Percentiles rank a stretch among this genome's conserved stretches.
phyloP scores from a whole-genome alignment of 1,140 invertebrate genomes.

The Cherax quadricarinatus region DNA sequence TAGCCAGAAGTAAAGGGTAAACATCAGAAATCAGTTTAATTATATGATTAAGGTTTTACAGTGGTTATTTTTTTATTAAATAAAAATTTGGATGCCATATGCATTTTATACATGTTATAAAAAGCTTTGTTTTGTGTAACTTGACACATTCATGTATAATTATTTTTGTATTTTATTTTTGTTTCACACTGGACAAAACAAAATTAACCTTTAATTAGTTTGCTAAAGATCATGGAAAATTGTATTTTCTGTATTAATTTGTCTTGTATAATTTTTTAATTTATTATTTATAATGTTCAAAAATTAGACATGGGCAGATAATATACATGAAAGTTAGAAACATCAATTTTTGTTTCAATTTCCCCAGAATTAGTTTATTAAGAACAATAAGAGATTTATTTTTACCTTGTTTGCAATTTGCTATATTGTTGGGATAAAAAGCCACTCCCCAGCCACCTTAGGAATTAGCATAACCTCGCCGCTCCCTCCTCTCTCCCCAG shows the following conservation, averaged over 20 bases:
- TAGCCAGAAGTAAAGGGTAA: not conserved
- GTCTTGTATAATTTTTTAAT: too few species aligned
- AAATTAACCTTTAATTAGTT: too few species aligned
- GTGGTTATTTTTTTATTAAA: too few species aligned
- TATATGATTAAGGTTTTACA: not conserved
- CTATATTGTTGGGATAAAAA: not conserved
- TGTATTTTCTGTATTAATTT: too few species aligned
- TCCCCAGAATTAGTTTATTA: not conserved
- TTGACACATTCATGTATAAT: not conserved
- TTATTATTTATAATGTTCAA: too few species aligned
- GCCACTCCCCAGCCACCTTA: slow-evolving; percentile 34
- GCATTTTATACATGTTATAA: too few species aligned
- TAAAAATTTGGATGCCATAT: too few species aligned
- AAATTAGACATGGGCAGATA: too few species aligned
- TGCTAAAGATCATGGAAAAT: too few species aligned
- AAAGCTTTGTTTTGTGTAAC: not conserved
- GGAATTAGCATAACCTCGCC: slow-evolving; percentile 63
- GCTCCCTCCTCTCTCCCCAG: slow-evolving; percentile 70
- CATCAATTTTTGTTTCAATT: not conserved
- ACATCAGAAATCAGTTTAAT: not conserved
- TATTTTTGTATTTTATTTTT: not conserved
- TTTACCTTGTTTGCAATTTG: not conserved
- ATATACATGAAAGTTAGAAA: not conserved
- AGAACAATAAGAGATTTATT: not conserved
- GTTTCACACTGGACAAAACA: too few species aligned